Base-by-base conservation (phyloP, 2,888 invertebrate species). In the Drosophila koepferae region DNA sequence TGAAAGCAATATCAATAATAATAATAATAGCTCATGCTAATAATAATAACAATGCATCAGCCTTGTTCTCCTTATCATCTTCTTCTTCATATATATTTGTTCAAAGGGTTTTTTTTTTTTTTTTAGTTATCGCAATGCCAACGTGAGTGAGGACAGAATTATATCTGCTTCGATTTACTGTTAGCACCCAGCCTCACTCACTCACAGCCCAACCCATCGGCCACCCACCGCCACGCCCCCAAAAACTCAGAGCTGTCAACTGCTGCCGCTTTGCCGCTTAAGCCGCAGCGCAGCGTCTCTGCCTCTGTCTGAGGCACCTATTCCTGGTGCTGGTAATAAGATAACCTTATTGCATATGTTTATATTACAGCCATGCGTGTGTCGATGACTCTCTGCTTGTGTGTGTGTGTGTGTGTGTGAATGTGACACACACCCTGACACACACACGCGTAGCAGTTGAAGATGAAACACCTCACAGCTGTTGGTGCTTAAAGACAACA, bases 301-400 rank as follows among this genome's bases (percentile, higher is more conserved):
- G 20, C 10, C 54, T 38, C 54, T 58, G 16, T 8, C 40, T 9
- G 41, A 12, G 51, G 34, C 61, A 41, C 38, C 65, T 66, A 73
- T 66, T 61, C 44, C 74, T 65, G 55, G 73, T 56, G 36, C 70
- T 74, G 80, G 85, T 82, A 88, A 86, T 88, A 86, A 86, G 86
- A 84, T 86, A 86, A 86, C 89, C 86, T 84, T 79, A 88, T 88
- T 86, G 89, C 86, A 86, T 86, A 88, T 86, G 86, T 86, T 86
- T 86, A 86, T 88, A 88, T 88, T 86, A 88, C 86, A 79, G 65
- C 56, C 78, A 63, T 53, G 59, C 28, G 41, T 59, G 46, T 54
- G 54, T 40, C 54, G 54, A 40, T 54, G 54, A 28, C 40, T 40
- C 54, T 5, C 8, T 18, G 53, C 14, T 14, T 12, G 44, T 16